Base-by-base conservation (phyloP, 2,113 vertebrate genomes). In the Nannobrachium achirus region DNA sequence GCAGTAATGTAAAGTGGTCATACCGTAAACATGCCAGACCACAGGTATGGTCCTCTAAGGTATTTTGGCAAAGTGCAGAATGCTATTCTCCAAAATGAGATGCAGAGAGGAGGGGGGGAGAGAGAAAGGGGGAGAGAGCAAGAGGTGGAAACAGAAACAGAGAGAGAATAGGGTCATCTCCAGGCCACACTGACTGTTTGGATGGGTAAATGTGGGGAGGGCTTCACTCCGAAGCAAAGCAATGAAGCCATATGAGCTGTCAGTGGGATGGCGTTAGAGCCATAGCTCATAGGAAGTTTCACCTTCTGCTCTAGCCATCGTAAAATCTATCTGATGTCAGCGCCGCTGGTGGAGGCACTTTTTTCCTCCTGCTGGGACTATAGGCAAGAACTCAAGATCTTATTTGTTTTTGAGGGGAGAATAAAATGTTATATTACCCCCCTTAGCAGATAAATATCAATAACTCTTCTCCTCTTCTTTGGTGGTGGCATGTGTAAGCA, bases 261-360 rank as follows among this genome's bases (percentile, higher is more conserved):
- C 41, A 46, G 58, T 14, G 16, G 20, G 58, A 38, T 16, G 58
- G 41, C n/a, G 25, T 15, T 58, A 6, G 55, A 69, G 41, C 19
- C 19, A 33, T 33, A 33, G 25, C 1, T 33, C 20, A 25, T 25
- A 25, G 20, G 20, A 25, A 25, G 20, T 25, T 25, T 62, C 56
- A 33, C 20, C 58, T 41, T 13, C 10, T 52, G 18, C 14, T 41
- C 56, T 53, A 15, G 15, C 41, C 25, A 45, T 48, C 46, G 64
- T 74, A 56, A 63, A 69, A 69, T 72, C 69, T 20, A 63, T 73
- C 69, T 69, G 71, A 71, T 53, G 46, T 11, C 20, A 1, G 20
- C 15, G 14, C 13, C 19, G n/a, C 41, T n/a, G 6, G 7, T 2
- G 11, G 19, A 38, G 10, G 25, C 13, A 42, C 11, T 38, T 9